Conservation (phyloP, 2,797 vertebrate species). For the Silurus lanzhouensis region DNA sequence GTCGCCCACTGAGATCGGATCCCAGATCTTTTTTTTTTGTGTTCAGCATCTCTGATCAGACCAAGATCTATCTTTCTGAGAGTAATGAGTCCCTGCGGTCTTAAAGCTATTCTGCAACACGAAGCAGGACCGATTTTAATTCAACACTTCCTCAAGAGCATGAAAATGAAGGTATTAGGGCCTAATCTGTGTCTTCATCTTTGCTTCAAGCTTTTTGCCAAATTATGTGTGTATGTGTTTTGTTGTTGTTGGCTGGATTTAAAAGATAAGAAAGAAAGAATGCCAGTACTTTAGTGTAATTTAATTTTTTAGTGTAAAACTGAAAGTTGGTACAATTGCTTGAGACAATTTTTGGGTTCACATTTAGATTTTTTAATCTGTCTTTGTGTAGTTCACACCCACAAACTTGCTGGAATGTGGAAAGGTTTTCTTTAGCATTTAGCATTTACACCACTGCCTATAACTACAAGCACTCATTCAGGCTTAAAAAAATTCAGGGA, state of each 20-base stretch:
- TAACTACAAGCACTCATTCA: too few relatives aligned
- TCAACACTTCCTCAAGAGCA: constrained; percentile 38
- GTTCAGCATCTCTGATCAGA: constrained; percentile 61
- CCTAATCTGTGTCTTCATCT: constrained; percentile 46
- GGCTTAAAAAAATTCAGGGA: neutral
- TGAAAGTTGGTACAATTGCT: neutral
- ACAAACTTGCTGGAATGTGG: neutral
- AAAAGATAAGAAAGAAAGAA: constrained; percentile 27
- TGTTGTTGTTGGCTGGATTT: neutral
- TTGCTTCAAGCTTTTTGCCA: constrained; percentile 29
- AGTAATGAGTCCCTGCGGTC: constrained; percentile 59
- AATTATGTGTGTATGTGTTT: constrained; percentile 28
- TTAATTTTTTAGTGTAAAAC: neutral
- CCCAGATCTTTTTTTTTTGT: constrained; percentile 64
- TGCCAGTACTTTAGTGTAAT: neutral
- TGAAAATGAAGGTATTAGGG: constrained; percentile 50
- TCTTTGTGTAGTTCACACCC: neutral
- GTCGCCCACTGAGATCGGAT: constrained; percentile 60
- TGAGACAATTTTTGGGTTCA: neutral
- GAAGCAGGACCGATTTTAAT: constrained; percentile 51
- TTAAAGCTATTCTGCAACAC: constrained; percentile 48
- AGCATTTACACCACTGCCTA: too few relatives aligned
- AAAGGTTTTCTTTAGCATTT: too few relatives aligned
- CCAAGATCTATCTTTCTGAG: constrained; percentile 66
- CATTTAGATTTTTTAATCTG: neutral